Evolutionary conservation across 2,888 invertebrate species (phyloP), one percentile per base, ranked within the genome.

Genomic region (Xestia rhomboidea): DNA sequence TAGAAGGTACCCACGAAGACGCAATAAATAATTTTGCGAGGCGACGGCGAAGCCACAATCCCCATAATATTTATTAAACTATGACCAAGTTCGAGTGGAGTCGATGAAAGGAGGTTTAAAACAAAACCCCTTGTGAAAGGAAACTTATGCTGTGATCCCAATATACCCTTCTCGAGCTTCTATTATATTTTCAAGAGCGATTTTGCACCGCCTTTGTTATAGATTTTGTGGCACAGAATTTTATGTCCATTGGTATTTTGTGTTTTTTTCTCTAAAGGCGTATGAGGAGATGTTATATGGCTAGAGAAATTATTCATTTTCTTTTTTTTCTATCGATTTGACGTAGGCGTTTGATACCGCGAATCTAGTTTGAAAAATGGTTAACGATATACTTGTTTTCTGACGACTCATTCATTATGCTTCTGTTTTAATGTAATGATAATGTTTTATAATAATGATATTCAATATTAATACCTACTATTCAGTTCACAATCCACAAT

Each of bases 21-120:
- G 86, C 84, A 21, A 84, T 87, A 88, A 91, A 93, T 93, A 92
- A 91, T 90, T 90, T 89, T 70, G 64, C 88, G 89, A 87, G 79
- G 80, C 76, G 79, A 64, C 76, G 69, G 41, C 73, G 81, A 75
- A 62, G 76, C 79, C 82, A 73, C 79, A 79, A 88, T 90, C 85
- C 84, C 84, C 84, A 83, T 89, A 90, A 89, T 91, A 91, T 92
- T 93, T 92, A 92, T 92, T 90, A 91, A 91, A 89, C 89, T 88
- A 89, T 83, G 87, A 73, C 84, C 76, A 77, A 79, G 76, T 80
- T 82, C 54, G 80, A 80, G 75, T 74, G 77, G 81, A 84, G 84
- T 88, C 89, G 88, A 89, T 90, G 90, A 91, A 91, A 90, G 88
- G 88, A 83, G 75, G 77, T 81, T 85, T 87, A 83, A 90, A 92